A percentile compares a stretch with the other conserved stretches of the same genome.
These are phyloP conservation scores for Neotoma lepida DNA, from an alignment of 2,113 vertebrate species.

Conservation along the genomic window DNA sequence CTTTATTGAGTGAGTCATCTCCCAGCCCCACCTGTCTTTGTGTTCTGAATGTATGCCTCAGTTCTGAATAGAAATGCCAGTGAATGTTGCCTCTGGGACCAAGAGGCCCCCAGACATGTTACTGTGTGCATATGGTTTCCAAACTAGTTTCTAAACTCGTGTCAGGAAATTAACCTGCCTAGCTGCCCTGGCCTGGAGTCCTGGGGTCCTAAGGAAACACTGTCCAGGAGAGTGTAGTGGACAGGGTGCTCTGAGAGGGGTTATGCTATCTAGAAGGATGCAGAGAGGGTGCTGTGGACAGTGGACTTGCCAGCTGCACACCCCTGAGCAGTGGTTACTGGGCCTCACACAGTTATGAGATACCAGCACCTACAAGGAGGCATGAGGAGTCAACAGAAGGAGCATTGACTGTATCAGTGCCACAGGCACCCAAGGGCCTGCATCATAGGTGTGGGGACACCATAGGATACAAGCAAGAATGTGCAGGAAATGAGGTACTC, in stretches of 20 bases:
- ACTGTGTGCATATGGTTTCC: not conserved
- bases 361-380: not conserved
- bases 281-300: not conserved
- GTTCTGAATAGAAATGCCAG: not conserved
- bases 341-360: not conserved
- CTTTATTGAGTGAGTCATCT: not conserved
- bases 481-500: not conserved
- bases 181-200: not conserved
- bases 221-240: too few species aligned
- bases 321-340: accelerated
- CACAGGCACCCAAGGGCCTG: not conserved
- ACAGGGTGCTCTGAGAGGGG: not conserved
- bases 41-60: not conserved
- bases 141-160: not conserved
- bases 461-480: not conserved
- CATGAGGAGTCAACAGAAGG: not conserved
- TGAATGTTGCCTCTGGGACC: not conserved
- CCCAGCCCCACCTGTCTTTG: not conserved
- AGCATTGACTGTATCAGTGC: not conserved
- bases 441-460: too few species aligned
- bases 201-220: not conserved
- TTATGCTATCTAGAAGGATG: not conserved
- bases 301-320: accelerated
- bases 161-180: not conserved
- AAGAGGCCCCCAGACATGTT: not conserved